Percentiles rank a stretch among this genome's conserved stretches.
phyloP scores from a whole-genome alignment of 2,888 invertebrate species.

The Trichacis sp. region DNA sequence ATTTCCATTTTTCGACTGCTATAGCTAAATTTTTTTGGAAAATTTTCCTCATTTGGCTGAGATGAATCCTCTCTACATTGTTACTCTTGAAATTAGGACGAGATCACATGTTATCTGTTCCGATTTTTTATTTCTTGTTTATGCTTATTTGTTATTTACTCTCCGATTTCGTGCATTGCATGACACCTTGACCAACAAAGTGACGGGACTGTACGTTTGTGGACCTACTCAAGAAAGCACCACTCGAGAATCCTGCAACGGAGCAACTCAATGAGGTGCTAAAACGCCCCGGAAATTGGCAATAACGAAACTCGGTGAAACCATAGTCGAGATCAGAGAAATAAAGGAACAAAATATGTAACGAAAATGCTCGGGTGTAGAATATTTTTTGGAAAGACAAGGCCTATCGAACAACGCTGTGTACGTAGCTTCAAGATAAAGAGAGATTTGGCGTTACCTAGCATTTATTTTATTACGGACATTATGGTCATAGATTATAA shows the following conservation, averaged over 20 bases:
- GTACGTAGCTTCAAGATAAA: too few relatives aligned
- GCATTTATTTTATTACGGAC: conserved; percentile 69
- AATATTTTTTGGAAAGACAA: too few relatives aligned
- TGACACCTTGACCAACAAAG: conserved; percentile 60
- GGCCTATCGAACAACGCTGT: conserved; percentile 46
- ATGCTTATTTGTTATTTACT: conserved; percentile 61
- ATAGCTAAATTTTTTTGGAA: too few relatives aligned
- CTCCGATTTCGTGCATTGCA: conserved; percentile 66
- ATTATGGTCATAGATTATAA: conserved; percentile 63
- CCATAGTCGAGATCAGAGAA: too few relatives aligned
- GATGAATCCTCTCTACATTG: too few relatives aligned
- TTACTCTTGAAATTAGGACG: too few relatives aligned
- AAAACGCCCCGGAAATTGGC: conserved; percentile 33
- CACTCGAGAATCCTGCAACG: conserved; percentile 61
- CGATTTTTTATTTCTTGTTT: conserved; percentile 38
- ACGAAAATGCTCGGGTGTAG: too few relatives aligned
- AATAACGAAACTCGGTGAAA: neutral
- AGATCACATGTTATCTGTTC: conserved; percentile 20
- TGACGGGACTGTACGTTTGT: conserved; percentile 65
- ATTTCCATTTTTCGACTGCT: too few relatives aligned
- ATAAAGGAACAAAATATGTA: too few relatives aligned
- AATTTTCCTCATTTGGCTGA: too few relatives aligned
- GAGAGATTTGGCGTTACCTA: conserved; percentile 66
- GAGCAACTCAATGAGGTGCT: conserved; percentile 66
- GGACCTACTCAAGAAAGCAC: conserved; percentile 65